phyloP scores from a whole-genome alignment of 2,888 invertebrate species.

The Hesperia comma region DNA sequence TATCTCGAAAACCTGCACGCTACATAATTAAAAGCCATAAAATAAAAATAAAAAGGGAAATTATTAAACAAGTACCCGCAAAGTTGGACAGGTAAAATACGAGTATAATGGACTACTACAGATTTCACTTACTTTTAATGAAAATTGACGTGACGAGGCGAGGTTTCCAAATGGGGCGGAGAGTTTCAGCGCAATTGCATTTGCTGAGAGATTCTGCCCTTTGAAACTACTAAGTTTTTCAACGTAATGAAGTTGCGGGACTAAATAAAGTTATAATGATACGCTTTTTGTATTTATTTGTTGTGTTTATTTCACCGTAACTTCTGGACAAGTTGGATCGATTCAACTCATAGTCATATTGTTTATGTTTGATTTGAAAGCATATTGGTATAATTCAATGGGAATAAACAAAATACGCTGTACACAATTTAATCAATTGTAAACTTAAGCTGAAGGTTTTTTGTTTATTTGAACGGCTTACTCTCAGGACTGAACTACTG shows the following conservation, averaged over 20 bases:
- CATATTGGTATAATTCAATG: no score
- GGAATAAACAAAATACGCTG: no score
- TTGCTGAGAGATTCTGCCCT: not conserved
- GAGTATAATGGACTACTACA: constrained; percentile 17
- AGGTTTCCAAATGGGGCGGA: not conserved
- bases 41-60: constrained; percentile 1
- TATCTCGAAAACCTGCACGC: not conserved
- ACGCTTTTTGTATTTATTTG: no score
- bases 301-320: no score
- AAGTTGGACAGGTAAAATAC: constrained; percentile 14
- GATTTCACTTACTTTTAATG: constrained; percentile 17
- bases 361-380: no score
- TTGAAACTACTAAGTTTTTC: not conserved
- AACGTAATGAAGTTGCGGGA: not conserved
- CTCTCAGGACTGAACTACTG: no score
- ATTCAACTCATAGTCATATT: no score
- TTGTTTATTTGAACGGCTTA: no score
- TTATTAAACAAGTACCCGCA: constrained; percentile 1
- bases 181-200: constrained; percentile 8
- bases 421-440: no score
- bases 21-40: not conserved
- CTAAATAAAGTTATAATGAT: not conserved
- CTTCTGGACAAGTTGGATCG: no score
- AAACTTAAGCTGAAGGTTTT: no score
- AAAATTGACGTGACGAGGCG: constrained; percentile 6